Conservation (phyloP, 2,888 invertebrate genomes). For the Galeruca laticollis region DNA sequence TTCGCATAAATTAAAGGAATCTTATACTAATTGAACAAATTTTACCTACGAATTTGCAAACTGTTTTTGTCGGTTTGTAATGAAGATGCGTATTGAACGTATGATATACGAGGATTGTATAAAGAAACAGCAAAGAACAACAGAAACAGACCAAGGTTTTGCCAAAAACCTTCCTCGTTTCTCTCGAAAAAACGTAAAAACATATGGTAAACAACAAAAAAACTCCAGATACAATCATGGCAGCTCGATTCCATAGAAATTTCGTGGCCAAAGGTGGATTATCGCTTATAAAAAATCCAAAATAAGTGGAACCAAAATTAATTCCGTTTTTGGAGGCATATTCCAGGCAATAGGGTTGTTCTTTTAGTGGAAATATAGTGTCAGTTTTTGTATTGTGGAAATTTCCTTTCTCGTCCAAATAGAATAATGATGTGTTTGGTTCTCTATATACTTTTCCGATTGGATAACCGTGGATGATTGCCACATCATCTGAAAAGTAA, state of each 20-base stretch:
- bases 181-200: slow-evolving; percentile 49
- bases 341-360: slow-evolving; percentile 51
- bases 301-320: slow-evolving; percentile 41
- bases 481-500: slow-evolving; percentile 45
- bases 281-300: slow-evolving; percentile 36
- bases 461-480: slow-evolving; percentile 42
- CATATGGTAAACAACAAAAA: slow-evolving; percentile 50
- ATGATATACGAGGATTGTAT: slow-evolving; percentile 45
- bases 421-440: slow-evolving; percentile 33
- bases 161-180: slow-evolving; percentile 54
- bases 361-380: slow-evolving; percentile 38
- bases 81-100: slow-evolving; percentile 40
- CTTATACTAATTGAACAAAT: too few species aligned
- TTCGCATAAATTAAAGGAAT: too few species aligned
- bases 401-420: slow-evolving; percentile 44
- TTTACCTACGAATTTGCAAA: slow-evolving; percentile 23
- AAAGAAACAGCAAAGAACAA: slow-evolving; percentile 43
- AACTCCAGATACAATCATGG: slow-evolving; percentile 50
- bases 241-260: slow-evolving; percentile 50
- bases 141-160: slow-evolving; percentile 55
- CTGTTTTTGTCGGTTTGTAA: slow-evolving; percentile 10
- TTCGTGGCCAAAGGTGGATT: slow-evolving; percentile 42
- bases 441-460: slow-evolving; percentile 40
- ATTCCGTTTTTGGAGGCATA: slow-evolving; percentile 45
- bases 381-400: slow-evolving; percentile 45